Evolutionary conservation across 2,888 invertebrate species (phyloP), one percentile per base, ranked within the genome.

Genomic region (Argynnis bischoffii): DNA sequence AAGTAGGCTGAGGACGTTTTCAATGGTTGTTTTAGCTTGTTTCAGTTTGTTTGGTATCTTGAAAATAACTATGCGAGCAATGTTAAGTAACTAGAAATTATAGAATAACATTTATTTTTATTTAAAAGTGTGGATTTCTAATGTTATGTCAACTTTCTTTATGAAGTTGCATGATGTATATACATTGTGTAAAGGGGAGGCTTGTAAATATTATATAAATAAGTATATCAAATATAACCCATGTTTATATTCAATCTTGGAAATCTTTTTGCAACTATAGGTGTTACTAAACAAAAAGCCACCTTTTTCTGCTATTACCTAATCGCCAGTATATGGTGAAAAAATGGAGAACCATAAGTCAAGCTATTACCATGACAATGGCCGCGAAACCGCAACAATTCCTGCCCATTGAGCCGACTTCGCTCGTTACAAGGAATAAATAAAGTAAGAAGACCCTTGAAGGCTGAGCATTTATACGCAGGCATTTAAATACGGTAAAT

Each of bases 371-470:
- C 76, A 77, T 77, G 72, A 78, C 76, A 79, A 79, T 76, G 75
- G 74, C 35, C 48, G 59, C 67, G 71, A 66, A 60, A 51, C 55
- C 60, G 55, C 64, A 55, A 68, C 64, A 55, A 31, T 60, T 55
- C 55, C 57, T 64, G 54, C 57, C 35, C 63, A 51, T 64, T 41
- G 51, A 53, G 69, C 74, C 74, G 75, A 72, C 72, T 74, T 72
- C 72, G 75, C 77, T 78, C 78, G 78, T 78, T 77, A 78, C 74
- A 74, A 73, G 73, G 76, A 77, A 78, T 79, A 79, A 79, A 79
- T 65, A 65, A 68, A 65, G 55, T 61, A 65, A 31, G 77, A 78
- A 76, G 74, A 63, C 55, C 75, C 76, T 78, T 76, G 74, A 75
- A 75, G 77, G 75, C 76, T 75, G 77, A 77, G 70, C 72, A 69